Evolutionary conservation across 2,888 invertebrate species (phyloP).

Genomic region (Melieria omissa): DNA sequence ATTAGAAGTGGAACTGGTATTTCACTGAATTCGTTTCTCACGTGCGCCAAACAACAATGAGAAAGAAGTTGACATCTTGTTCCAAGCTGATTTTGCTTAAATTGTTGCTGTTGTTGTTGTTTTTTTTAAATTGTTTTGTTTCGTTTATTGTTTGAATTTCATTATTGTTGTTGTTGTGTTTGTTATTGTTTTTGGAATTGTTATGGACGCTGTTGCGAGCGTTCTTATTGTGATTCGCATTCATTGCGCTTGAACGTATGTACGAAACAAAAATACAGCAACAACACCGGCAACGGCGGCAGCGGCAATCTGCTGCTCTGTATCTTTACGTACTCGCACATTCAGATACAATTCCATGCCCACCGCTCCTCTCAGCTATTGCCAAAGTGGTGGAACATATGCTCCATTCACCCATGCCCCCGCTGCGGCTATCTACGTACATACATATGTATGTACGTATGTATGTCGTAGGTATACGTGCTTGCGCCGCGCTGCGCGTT

Average conservation of each 20-base stretch:
- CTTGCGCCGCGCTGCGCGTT: not conserved
- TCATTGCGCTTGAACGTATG: no score
- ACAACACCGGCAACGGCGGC: no score
- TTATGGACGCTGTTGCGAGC: not conserved
- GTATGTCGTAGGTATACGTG: constrained; percentile 5
- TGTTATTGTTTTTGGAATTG: not conserved
- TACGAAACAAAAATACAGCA: no score
- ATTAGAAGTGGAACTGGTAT: constrained; percentile 54
- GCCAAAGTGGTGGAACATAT: no score
- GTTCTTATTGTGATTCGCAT: not conserved
- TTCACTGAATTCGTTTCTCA: constrained; percentile 44
- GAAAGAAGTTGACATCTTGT: constrained; percentile 45
- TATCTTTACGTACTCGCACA: no score
- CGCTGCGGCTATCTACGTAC: not conserved
- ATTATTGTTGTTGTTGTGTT: not conserved
- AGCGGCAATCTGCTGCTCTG: no score
- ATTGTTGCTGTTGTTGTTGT: constrained; percentile 22
- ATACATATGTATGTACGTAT: not conserved
- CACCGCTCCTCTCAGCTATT: no score
- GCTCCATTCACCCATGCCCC: no score
- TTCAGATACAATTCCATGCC: no score
- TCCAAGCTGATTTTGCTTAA: constrained; percentile 32
- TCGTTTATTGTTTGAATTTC: not conserved
- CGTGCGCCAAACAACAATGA: constrained; percentile 43
- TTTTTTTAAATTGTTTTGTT: no score